Base-by-base conservation (phyloP, 2,113 vertebrate genomes). In the Sinocyclocheilus maitianheensis region DNA sequence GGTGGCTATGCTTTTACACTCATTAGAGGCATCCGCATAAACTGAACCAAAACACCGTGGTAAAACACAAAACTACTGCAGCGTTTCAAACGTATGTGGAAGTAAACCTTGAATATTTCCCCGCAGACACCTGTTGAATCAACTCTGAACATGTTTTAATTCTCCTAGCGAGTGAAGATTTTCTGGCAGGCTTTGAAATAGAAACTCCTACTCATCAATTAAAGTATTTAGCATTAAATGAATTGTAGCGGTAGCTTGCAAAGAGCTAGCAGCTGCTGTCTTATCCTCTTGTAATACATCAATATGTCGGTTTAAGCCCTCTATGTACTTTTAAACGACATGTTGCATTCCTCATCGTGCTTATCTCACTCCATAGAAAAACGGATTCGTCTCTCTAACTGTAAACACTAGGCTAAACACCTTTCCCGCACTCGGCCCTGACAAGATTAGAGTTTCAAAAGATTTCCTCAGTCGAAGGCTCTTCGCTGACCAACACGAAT, bases 171-270 rank as follows among this genome's bases (percentile, higher is more conserved):
- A 80, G 34, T 62, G 5, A 80, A 80, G 77, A 60, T 80, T 43
- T 62, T 12, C 77, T 43, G 77, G 55, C 77, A n/a, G 12, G 5
- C 20, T 62, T 80, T 3, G 55, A 40, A 80, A 80, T 40, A 58
- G 11, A 62, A 62, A 62, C 77, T 80, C 77, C 77, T 62, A 80
- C 77, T 80, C 77, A 80, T 80, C 77, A 80, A 80, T 80, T 80
- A 80, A 14, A 40, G 55, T 62, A 34, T 80, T 80, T 80, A 80
- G 77, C 77, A 22, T 62, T 40, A 62, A 80, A 62, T 80, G 55
- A 80, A 80, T 80, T 80, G 77, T 62, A 62, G 46, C 46, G 46
- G 46, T 48, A 48, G 46, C 46, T 48, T 48, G 46, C 46, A 48
- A 48, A 24, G 77, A 62, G 77, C 60, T 80, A 40, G 55, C 77